Evolutionary conservation across 2,888 invertebrate genomes (phyloP).

Genomic region (Argyresthia albistria): DNA sequence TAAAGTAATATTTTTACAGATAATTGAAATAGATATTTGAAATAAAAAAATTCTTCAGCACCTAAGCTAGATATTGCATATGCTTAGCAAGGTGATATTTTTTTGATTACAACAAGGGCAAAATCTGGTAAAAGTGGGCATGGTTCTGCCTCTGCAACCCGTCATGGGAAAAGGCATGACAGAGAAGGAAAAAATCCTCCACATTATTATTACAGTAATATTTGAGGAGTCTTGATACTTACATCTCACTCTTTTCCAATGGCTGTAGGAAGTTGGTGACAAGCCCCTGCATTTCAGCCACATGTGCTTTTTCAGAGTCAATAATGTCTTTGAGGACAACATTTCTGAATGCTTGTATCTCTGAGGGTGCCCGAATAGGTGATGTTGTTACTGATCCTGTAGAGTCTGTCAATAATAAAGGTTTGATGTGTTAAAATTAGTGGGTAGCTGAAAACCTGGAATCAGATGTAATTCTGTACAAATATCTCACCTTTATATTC

Average conservation of each 20-base stretch:
- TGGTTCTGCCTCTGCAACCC: no score
- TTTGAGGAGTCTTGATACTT: conserved; percentile 50
- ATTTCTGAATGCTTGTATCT: conserved; percentile 84
- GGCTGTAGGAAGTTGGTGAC: conserved; percentile 90
- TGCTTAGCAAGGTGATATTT: no score
- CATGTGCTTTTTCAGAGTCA: conserved; percentile 93
- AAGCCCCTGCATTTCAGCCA: conserved; percentile 89
- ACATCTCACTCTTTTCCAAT: conserved; percentile 90
- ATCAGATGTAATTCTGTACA: not conserved
- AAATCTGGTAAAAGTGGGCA: no score
- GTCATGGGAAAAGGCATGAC: no score
- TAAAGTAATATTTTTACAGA: no score
- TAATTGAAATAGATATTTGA: no score
- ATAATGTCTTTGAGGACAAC: conserved; percentile 91
- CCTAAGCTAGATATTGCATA: no score
- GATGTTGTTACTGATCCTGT: conserved; percentile 74
- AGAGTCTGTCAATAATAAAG: conserved; percentile 14
- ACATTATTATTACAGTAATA: no score
- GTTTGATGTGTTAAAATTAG: not conserved
- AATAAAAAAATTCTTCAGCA: no score
- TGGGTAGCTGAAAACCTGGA: no score
- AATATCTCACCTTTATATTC: conserved; percentile 79
- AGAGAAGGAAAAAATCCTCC: no score
- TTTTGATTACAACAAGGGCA: no score
- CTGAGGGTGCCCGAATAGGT: conserved; percentile 76